Evolutionary conservation across 2,797 vertebrate species (phyloP).

Genomic region (Gambelia wislizenii): DNA sequence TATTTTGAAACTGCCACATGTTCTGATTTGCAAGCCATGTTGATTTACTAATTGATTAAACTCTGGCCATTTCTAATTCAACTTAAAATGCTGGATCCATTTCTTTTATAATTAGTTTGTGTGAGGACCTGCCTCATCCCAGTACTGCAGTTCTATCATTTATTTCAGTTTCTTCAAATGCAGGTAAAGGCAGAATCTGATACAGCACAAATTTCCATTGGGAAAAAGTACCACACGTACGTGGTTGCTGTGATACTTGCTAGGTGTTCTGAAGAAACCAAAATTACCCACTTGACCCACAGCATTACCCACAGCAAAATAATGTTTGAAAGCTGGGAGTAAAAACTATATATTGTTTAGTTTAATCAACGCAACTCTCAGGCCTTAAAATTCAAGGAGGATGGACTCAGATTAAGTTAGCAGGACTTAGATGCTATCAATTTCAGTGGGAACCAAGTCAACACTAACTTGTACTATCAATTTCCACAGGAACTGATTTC

Average conservation of each 20-base stretch:
- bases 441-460: too few species aligned
- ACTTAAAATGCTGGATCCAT: neutral
- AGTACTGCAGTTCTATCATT: neutral
- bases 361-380: neutral
- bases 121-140: neutral
- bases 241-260: neutral
- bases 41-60: neutral
- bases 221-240: too few species aligned
- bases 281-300: neutral
- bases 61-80: neutral
- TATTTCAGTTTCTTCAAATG: neutral
- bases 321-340: neutral
- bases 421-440: too few species aligned
- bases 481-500: too few species aligned
- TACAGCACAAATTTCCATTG: neutral
- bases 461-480: too few species aligned
- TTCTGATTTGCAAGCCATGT: neutral
- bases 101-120: neutral
- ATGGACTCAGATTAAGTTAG: neutral
- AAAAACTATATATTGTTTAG: neutral
- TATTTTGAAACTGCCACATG: conserved; percentile 22
- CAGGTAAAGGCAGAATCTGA: neutral
- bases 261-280: neutral
- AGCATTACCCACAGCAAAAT: neutral
- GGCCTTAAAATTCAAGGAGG: neutral